These are phyloP conservation scores for Falco rusticolus DNA, from an alignment of 2,797 vertebrate genomes.

Conservation along the genomic window DNA sequence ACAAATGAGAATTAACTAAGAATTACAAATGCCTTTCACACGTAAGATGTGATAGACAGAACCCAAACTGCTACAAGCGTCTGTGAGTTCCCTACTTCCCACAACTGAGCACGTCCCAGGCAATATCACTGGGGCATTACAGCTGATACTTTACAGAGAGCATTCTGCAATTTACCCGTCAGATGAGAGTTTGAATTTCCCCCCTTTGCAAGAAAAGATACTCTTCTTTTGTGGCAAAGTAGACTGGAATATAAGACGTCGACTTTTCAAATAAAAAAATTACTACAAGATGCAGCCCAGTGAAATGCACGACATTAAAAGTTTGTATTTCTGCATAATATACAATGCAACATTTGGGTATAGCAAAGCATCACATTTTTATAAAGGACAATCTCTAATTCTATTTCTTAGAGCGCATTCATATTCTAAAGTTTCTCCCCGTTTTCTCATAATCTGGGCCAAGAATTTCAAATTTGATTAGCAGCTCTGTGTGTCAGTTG, in stretches of 20 bases:
- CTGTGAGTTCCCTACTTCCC: neutral
- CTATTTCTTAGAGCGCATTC: neutral
- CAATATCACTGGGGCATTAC: neutral
- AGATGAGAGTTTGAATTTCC: neutral
- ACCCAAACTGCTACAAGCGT: neutral
- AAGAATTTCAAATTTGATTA: neutral
- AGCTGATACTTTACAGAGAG: neutral
- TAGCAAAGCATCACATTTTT: neutral
- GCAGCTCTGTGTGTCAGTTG: neutral
- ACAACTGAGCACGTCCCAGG: rapidly evolving
- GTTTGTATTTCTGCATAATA: neutral
- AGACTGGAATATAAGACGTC: neutral
- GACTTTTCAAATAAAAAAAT: neutral
- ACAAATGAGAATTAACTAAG: neutral
- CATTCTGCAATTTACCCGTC: neutral
- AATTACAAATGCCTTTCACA: neutral
- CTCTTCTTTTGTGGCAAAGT: neutral
- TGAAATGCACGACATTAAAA: neutral
- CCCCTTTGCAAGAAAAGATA: neutral
- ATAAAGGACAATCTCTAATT: neutral
- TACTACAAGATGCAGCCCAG: neutral
- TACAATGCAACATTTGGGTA: neutral
- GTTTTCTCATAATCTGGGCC: neutral
- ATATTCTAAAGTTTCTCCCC: neutral
- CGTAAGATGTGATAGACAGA: neutral